phyloP scores from a whole-genome alignment of 2,888 invertebrate genomes.

The Netelia fuscicornis region DNA sequence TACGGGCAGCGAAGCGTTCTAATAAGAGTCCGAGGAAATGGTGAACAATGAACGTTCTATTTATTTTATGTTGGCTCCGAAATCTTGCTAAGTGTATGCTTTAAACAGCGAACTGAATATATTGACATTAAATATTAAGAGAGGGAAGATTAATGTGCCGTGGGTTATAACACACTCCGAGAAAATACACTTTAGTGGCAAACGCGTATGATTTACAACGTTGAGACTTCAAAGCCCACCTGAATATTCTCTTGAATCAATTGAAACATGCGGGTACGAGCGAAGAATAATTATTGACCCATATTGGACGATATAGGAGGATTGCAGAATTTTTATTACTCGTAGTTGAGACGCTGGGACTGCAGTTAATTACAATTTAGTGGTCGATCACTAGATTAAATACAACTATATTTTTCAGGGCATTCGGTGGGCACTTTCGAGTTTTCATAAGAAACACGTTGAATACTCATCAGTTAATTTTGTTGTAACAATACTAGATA shows the following conservation, averaged over 20 bases:
- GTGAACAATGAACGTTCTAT: neutral
- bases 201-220: conserved; percentile 26
- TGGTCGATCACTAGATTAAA: too few species aligned
- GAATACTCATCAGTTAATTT: too few species aligned
- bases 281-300: too few species aligned
- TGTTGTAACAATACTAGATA: too few species aligned
- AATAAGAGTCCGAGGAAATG: neutral
- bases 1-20: neutral
- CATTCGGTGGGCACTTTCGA: too few species aligned
- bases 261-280: conserved; percentile 36
- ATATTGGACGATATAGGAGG: neutral
- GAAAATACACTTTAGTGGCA: neutral
- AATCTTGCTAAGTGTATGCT: conserved; percentile 68
- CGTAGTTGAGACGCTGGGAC: too few species aligned
- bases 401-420: too few species aligned
- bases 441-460: too few species aligned
- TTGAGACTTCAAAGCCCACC: neutral
- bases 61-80: conserved; percentile 14
- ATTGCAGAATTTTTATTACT: too few species aligned
- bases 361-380: too few species aligned
- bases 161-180: neutral
- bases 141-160: conserved; percentile 1
- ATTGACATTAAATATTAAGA: conserved; percentile 32
- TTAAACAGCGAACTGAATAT: conserved; percentile 64
- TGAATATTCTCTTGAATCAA: conserved; percentile 9